Percentiles rank a stretch among this genome's conserved stretches.
Conservation (phyloP, 2,113 vertebrate genomes). For the Erythrocercus mccallii region DNA sequence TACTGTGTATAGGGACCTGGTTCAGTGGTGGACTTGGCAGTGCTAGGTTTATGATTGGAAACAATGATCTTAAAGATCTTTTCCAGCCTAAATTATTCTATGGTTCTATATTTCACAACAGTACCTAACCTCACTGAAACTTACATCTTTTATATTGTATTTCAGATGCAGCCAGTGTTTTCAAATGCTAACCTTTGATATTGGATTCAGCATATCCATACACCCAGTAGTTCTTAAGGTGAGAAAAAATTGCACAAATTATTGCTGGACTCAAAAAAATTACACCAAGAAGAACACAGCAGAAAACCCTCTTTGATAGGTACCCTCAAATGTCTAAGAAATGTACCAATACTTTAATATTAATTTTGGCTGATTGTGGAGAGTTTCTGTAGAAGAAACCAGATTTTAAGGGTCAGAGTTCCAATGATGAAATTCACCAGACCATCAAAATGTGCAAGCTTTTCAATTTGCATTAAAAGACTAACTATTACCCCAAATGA, state of each 20-base stretch:
- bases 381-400: neutral
- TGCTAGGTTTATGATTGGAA: neutral
- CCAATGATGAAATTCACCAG: neutral
- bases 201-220: slow-evolving; percentile 73
- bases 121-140: neutral
- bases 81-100: neutral
- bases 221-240: slow-evolving; percentile 84
- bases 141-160: neutral
- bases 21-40: neutral
- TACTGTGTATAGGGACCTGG: neutral
- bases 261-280: neutral
- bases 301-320: neutral
- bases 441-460: neutral
- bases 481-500: neutral
- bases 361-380: neutral
- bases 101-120: neutral
- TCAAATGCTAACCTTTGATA: slow-evolving; percentile 90
- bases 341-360: neutral
- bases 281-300: neutral
- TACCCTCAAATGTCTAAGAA: neutral
- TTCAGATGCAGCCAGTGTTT: slow-evolving; percentile 89
- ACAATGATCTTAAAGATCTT: neutral
- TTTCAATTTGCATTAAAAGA: neutral
- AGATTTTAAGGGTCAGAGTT: neutral
- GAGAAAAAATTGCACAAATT: slow-evolving; percentile 19